phyloP scores from a whole-genome alignment of 2,797 vertebrate genomes.

The Lateolabrax maculatus region DNA sequence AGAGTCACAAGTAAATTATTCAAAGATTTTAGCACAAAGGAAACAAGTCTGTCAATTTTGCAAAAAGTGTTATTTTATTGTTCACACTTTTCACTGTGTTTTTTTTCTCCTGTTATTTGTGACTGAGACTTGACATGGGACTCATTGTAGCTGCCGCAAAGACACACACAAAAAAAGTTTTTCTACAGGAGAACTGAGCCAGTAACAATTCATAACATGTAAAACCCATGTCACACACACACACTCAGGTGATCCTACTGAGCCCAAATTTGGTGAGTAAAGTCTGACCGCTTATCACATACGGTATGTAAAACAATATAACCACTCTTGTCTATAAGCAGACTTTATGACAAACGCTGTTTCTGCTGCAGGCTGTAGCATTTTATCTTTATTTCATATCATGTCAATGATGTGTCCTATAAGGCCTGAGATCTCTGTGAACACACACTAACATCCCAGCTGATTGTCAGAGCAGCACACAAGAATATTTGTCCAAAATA shows the following conservation, averaged over 20 bases:
- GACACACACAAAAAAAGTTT: too few species aligned
- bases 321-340: not conserved
- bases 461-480: slow-evolving; percentile 10
- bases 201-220: not conserved
- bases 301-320: slow-evolving; percentile 25
- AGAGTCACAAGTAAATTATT: slow-evolving; percentile 16
- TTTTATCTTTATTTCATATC: slow-evolving; percentile 25
- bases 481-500: slow-evolving; percentile 18
- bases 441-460: slow-evolving; percentile 17
- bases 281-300: slow-evolving; percentile 9
- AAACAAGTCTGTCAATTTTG: not conserved
- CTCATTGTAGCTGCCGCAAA: not conserved
- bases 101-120: not conserved
- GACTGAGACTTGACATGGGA: slow-evolving; percentile 4
- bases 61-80: not conserved
- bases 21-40: not conserved
- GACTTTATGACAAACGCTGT: slow-evolving; percentile 1
- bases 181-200: not conserved
- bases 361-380: slow-evolving; percentile 8
- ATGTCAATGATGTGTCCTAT: not conserved
- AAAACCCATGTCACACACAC: not conserved
- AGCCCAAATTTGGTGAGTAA: not conserved
- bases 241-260: not conserved
- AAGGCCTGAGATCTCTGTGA: slow-evolving; percentile 5
- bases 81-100: not conserved